Percentiles rank a stretch among this genome's conserved stretches.
These are phyloP conservation scores for Drosophila carrolli DNA, from an alignment of 1,140 invertebrate genomes.

Conservation along the genomic window DNA sequence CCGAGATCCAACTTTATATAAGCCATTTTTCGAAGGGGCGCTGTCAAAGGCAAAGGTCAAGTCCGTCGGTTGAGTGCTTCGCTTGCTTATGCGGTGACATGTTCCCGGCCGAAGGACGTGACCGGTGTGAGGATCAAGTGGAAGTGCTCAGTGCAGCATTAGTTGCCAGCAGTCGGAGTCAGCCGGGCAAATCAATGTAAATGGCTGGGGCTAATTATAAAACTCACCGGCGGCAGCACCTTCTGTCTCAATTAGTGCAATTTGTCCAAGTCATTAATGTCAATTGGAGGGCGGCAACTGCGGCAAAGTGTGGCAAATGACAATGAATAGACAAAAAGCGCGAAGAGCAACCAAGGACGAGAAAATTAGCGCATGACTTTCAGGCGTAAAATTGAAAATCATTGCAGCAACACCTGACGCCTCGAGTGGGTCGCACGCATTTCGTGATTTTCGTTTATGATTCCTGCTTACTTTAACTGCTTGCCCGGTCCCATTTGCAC, in stretches of 20 bases:
- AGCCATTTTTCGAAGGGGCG: slow-evolving; percentile 36
- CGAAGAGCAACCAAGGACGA: slow-evolving; percentile 26
- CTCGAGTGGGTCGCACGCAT: slow-evolving; percentile 44
- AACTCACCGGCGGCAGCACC: slow-evolving; percentile 40
- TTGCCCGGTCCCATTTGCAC: slow-evolving; percentile 57
- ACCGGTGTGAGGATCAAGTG: slow-evolving; percentile 31
- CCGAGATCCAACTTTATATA: slow-evolving; percentile 40
- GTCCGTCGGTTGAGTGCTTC: slow-evolving; percentile 44
- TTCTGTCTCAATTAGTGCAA: slow-evolving; percentile 73
- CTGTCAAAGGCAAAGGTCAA: slow-evolving; percentile 54
- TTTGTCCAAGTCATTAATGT: slow-evolving; percentile 74
- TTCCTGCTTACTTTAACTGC: slow-evolving; percentile 80
- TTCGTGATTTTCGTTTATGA: slow-evolving; percentile 83
- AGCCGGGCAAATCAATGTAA: slow-evolving; percentile 38
- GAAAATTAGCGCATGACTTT: slow-evolving; percentile 80
- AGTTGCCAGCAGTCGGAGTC: neutral
- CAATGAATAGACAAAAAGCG: slow-evolving; percentile 75
- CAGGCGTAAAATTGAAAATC: slow-evolving; percentile 82
- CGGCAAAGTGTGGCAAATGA: slow-evolving; percentile 69
- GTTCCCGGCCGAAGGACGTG: slow-evolving; percentile 25
- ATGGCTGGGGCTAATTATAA: slow-evolving; percentile 67
- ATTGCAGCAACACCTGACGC: slow-evolving; percentile 80
- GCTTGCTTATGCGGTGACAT: slow-evolving; percentile 47
- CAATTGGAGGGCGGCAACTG: slow-evolving; percentile 51
- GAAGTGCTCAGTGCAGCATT: slow-evolving; percentile 12